Evolutionary conservation across 2,888 invertebrate species (phyloP).

Genomic region (Lapara coniferarum): DNA sequence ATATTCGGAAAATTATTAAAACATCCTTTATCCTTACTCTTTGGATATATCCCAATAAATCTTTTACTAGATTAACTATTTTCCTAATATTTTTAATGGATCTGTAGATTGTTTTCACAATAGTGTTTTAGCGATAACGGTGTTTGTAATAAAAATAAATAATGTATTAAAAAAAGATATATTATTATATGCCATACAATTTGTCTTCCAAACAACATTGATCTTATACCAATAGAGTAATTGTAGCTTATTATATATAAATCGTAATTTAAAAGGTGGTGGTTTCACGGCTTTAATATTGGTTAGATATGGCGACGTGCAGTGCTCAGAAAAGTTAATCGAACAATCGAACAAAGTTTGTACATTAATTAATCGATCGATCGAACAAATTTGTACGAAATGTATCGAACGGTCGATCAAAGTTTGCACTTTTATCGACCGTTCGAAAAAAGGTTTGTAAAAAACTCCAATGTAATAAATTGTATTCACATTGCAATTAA

Average conservation of each 20-base stretch:
- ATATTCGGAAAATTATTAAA: conserved; percentile 32
- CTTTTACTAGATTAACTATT: conserved; percentile 60
- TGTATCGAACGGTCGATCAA: too few relatives aligned
- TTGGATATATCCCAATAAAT: conserved; percentile 13
- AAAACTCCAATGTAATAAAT: too few relatives aligned
- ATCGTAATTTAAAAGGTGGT: conserved; percentile 57
- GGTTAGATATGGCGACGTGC: neutral
- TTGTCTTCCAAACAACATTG: conserved; percentile 83
- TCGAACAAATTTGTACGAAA: too few relatives aligned
- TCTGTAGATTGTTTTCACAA: conserved; percentile 71
- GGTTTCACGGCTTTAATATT: conserved; percentile 54
- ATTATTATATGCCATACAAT: conserved; percentile 83
- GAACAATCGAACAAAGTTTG: neutral
- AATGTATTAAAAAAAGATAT: conserved; percentile 60
- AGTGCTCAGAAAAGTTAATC: neutral
- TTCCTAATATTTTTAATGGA: conserved; percentile 79
- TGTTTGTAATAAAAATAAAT: conserved; percentile 74
- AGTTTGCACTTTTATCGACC: too few relatives aligned
- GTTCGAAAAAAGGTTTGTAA: too few relatives aligned
- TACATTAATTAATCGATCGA: too few relatives aligned
- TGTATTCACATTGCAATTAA: too few relatives aligned
- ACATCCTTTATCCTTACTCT: conserved; percentile 18
- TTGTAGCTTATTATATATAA: conserved; percentile 79
- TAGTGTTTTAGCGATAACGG: conserved; percentile 76
- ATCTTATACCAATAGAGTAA: conserved; percentile 81